These are phyloP conservation scores for Myanophis thanlyinensis DNA, from an alignment of 2,113 vertebrate species.

Conservation along the genomic window DNA sequence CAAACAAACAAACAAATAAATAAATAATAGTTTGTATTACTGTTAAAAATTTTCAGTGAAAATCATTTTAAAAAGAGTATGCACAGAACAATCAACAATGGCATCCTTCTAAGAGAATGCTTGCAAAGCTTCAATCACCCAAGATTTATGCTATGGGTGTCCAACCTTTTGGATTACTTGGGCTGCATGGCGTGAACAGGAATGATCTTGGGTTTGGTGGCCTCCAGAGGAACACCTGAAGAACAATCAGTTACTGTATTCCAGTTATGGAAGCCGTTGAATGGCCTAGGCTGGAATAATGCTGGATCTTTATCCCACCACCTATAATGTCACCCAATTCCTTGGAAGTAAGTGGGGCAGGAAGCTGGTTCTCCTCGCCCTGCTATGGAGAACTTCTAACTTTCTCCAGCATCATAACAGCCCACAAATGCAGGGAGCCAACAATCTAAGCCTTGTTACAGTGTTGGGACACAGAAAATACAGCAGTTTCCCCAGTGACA, in stretches of 20 bases:
- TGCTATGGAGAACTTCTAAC: background rate
- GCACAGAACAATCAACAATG: background rate
- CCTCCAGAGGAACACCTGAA: background rate
- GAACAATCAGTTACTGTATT: background rate
- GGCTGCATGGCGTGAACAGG: background rate
- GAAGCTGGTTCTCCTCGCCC: background rate
- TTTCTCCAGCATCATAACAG: background rate
- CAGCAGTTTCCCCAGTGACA: background rate
- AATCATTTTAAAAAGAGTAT: background rate
- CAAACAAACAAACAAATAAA: too few species aligned
- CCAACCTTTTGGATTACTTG: background rate
- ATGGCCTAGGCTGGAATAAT: background rate
- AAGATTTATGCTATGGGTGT: background rate
- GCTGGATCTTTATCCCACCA: background rate
- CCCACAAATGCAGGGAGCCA: background rate
- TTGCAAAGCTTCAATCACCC: background rate
- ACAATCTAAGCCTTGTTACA: background rate
- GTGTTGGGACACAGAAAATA: background rate
- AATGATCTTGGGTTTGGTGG: background rate
- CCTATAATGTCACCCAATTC: background rate
- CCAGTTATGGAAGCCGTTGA: background rate
- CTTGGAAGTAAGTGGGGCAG: background rate
- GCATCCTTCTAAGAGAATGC: background rate
- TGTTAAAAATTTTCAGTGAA: background rate
- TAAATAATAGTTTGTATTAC: background rate